Evolutionary conservation across 92 coral and sea anemone genomes (phyloP).

Genomic region (Galaxea fascicularis): DNA sequence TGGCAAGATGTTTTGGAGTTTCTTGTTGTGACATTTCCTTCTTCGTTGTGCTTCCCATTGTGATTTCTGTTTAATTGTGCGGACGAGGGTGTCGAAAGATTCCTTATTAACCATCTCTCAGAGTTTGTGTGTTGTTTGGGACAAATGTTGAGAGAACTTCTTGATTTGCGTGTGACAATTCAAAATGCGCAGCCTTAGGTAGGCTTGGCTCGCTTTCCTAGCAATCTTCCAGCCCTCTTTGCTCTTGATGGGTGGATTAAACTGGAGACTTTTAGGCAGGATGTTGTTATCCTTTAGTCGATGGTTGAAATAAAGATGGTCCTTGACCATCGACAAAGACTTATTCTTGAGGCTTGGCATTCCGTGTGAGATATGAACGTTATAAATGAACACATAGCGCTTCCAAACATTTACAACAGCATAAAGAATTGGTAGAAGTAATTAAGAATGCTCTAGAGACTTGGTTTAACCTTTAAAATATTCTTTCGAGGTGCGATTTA

Average conservation of each 20-base stretch:
- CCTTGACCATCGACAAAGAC: not conserved
- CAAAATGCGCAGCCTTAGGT: slow-evolving; percentile 35
- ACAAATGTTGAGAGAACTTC: slow-evolving; percentile 7
- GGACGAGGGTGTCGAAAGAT: slow-evolving; percentile 4
- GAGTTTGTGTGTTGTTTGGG: not conserved
- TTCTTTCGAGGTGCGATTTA: too few species aligned
- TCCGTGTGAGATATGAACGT: too few species aligned
- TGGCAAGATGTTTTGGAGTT: slow-evolving; percentile 15
- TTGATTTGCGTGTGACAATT: slow-evolving; percentile 30
- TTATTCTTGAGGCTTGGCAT: too few species aligned
- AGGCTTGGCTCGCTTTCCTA: slow-evolving; percentile 34
- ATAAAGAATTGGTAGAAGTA: too few species aligned
- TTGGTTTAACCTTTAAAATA: too few species aligned
- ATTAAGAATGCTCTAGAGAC: too few species aligned
- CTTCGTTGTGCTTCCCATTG: slow-evolving; percentile 8
- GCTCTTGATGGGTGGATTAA: slow-evolving; percentile 38
- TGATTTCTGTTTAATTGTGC: slow-evolving; percentile 1
- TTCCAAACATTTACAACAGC: too few species aligned
- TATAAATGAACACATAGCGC: too few species aligned
- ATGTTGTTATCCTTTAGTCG: slow-evolving; percentile 22
- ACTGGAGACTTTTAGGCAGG: slow-evolving; percentile 17
- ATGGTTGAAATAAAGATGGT: slow-evolving; percentile 35
- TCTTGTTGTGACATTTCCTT: too few species aligned
- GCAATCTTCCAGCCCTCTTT: slow-evolving; percentile 30
- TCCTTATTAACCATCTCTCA: not conserved